Conservation (phyloP, 2,888 invertebrate species). For the Xestia ashworthii region DNA sequence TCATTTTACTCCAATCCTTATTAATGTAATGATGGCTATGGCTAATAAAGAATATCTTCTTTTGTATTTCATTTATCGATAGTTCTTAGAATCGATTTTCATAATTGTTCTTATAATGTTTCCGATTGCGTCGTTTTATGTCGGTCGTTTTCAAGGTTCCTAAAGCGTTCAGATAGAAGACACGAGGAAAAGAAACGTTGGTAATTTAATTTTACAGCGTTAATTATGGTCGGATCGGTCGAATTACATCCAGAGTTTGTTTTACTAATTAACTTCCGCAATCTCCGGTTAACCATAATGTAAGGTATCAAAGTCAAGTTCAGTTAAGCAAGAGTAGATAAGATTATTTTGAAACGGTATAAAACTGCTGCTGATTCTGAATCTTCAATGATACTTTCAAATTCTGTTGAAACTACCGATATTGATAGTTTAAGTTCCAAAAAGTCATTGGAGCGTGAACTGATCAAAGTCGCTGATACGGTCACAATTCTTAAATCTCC, state of each 20-base stretch:
- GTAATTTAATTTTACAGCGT: not conserved
- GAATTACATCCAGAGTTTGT: not conserved
- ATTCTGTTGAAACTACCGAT: not conserved
- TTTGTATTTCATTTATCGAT: constrained; percentile 15
- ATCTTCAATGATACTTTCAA: not conserved
- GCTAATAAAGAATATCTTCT: constrained; percentile 24
- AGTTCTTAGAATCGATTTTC: constrained; percentile 15
- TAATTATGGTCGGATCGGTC: not conserved
- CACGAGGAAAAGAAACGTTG: no score
- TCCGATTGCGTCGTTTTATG: not conserved
- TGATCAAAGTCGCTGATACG: constrained; percentile 42
- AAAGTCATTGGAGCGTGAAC: constrained; percentile 35
- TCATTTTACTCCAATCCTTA: constrained; percentile 27
- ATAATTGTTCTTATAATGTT: not conserved
- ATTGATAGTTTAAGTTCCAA: constrained; percentile 10
- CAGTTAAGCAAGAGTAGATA: not conserved
- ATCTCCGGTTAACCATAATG: not conserved
- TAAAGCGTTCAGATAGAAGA: not conserved
- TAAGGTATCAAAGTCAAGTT: not conserved
- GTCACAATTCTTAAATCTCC: constrained; percentile 29
- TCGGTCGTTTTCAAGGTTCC: not conserved
- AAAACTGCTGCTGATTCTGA: not conserved
- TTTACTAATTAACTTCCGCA: not conserved
- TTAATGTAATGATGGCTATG: constrained; percentile 40
- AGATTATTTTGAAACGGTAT: not conserved